Percentiles rank a stretch among this genome's conserved stretches.
Evolutionary conservation across 2,888 invertebrate genomes (phyloP).

Genomic region (Phragmatobia fuliginosa): DNA sequence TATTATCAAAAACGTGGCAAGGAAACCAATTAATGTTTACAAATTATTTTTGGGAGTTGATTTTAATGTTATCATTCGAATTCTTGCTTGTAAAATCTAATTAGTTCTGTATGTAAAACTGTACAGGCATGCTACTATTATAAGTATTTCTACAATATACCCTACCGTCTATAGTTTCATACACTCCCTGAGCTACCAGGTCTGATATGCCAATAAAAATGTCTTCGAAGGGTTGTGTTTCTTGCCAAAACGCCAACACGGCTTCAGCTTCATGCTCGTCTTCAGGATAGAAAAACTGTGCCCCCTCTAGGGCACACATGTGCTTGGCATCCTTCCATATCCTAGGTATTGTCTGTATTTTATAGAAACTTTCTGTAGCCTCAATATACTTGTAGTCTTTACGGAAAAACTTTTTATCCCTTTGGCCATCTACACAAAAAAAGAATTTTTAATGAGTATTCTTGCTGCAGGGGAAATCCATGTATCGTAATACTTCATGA

Average conservation of each 20-base stretch:
- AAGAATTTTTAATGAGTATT: no score
- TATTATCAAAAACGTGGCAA: neutral
- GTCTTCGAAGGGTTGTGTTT: neutral
- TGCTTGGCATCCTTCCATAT: slow-evolving; percentile 11
- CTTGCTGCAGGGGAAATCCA: neutral
- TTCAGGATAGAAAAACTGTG: slow-evolving; percentile 11
- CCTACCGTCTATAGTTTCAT: slow-evolving; percentile 14
- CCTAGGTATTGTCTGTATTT: slow-evolving; percentile 3
- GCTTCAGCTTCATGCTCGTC: slow-evolving; percentile 1
- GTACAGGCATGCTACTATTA: neutral
- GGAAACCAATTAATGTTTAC: neutral
- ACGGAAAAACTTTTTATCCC: slow-evolving; percentile 17
- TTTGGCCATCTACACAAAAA: slow-evolving; percentile 11
- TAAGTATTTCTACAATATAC: neutral
- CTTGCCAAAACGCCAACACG: slow-evolving; percentile 1
- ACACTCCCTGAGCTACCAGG: slow-evolving; percentile 15
- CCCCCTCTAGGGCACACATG: slow-evolving; percentile 9
- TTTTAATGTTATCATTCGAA: neutral
- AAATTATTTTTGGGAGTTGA: neutral
- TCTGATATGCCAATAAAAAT: slow-evolving; percentile 16
- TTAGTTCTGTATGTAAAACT: neutral
- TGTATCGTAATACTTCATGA: neutral
- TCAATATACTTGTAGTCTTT: slow-evolving; percentile 16
- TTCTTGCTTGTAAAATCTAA: neutral
- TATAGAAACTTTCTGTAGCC: slow-evolving; percentile 13